Evolutionary conservation across 2,888 invertebrate genomes (phyloP), one percentile per base, ranked within the genome.

Genomic region (Xylota segnis): DNA sequence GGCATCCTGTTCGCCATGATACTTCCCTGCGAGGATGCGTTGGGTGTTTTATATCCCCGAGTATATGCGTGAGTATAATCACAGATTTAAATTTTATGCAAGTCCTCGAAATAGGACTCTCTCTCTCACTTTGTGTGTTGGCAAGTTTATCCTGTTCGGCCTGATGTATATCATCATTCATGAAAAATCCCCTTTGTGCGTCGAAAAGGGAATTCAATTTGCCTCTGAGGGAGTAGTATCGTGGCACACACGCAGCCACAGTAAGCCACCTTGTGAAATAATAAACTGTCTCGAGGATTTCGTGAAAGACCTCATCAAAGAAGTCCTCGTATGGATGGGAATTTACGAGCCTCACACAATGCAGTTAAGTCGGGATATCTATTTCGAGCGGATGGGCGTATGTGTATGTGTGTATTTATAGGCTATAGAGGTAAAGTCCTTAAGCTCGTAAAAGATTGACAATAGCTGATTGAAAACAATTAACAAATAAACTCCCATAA

Each of bases 41-140:
- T 70, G 32, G 50, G 61, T 61, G 50, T 37, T 58, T 59, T 43
- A 27, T 63, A 59, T 65, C 70, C 68, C 63, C 65, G 37, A 27
- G 79, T 50, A 75, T 63, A 59, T 65, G 75, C 68, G 68, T 70
- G 37, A 27, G 79, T 50, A 75, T 83, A 83, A 74, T 70, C 74
- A 18, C 40, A 50, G 74, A 74, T 83, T 84, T 79, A 84, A 79
- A 66, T 79, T 78, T 75, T 61, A 65, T 71, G 52, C 63, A 52
- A 61, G 54, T 45, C 14, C 56, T 16, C 4, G 23, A 72, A 58
- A 50, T 50, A 50, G 61, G 34, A 10, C 52, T 81, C 34, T 81
- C 27, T 66, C 52, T n/a, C 40, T n/a, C n/a, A n/a, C n/a, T n/a
- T n/a, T n/a, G n/a, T n/a, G n/a, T n/a, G n/a, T n/a, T n/a, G n/a